Evolutionary conservation across 2,113 vertebrate species (phyloP).

Genomic region (Aegithalos caudatus): DNA sequence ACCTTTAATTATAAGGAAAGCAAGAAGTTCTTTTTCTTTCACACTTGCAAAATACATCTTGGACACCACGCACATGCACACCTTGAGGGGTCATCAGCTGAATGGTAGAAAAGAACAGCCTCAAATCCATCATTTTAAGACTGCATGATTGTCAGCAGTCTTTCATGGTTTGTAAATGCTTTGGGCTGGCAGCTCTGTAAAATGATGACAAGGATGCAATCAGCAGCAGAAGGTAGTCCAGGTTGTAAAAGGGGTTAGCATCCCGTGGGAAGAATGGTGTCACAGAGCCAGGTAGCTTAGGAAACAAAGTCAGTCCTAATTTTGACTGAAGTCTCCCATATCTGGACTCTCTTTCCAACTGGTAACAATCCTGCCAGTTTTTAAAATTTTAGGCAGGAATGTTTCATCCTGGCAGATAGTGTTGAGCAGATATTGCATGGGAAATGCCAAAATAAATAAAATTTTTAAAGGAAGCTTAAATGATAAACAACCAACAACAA

Average conservation of each 20-base stretch:
- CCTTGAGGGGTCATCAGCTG: not conserved
- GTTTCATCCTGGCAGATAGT: not conserved
- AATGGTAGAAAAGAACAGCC: not conserved
- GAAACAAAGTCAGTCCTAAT: not conserved
- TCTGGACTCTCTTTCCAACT: not conserved
- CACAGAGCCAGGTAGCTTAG: not conserved
- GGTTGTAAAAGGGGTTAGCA: not conserved
- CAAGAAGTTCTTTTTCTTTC: not conserved
- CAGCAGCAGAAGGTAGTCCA: not conserved
- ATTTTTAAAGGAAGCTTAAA: not conserved
- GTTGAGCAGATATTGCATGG: not conserved
- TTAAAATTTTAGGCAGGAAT: not conserved
- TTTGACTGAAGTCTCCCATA: not conserved
- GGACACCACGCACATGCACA: not conserved
- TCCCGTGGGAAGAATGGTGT: not conserved
- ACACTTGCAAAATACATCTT: not conserved
- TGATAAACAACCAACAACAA: accelerated
- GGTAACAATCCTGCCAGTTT: not conserved
- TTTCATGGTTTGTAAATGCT: not conserved
- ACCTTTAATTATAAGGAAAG: not conserved
- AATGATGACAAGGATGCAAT: not conserved
- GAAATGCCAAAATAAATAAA: not conserved
- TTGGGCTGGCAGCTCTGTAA: not conserved
- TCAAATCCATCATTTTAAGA: not conserved
- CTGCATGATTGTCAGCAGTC: not conserved